Base-by-base conservation (phyloP, 2,797 vertebrate species). In the Morelia viridis region DNA sequence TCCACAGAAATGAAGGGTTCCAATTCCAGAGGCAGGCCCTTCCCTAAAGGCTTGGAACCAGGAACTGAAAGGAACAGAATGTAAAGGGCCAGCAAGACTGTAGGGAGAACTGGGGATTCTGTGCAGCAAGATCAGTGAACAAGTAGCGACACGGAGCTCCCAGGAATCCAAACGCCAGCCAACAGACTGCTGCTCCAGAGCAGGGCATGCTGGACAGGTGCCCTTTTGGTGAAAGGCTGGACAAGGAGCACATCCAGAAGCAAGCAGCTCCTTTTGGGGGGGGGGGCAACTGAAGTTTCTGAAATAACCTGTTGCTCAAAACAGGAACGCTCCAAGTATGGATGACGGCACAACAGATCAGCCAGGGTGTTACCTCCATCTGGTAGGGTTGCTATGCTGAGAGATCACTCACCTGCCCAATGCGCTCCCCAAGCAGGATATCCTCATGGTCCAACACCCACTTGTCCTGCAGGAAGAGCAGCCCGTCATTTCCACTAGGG, bases 391-490 rank as follows among this genome's bases (percentile, higher is more conserved):
- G 0, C 61, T 19, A 46, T 2, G 22, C 5, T 10, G 17, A 5
- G 12, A 11, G 2, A 0, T 0, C n/a, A 95, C 98, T 96, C 96
- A 99, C 99, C 98, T 97, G 97, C 83, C 99, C 99, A 9, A 99
- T 99, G 95, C 98, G 98, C 91, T 98, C 98, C 8, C 99, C 99
- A 89, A 99, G 94, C 92, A 99, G 97, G 92, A 99, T 97, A 0
- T 99, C 99, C 93, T 99, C 98, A 0, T 99, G 99, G 89, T 99
- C 98, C 89, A 99, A 96, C 62, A 98, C 98, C 99, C 99, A 99
- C 95, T 99, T 99, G 97, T 99, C 99, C 99, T 99, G 94, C 64
- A 93, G 88, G 46, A 76, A 1, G 13, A 89, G 13, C 24, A 50
- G 80, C 1, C 1, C 22, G 87, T 64, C 0, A 91, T 94, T 61